A percentile compares a stretch with the other conserved stretches of the same genome.
Evolutionary conservation across 2,113 vertebrate species (phyloP).

Genomic region (Taxidea taxus): DNA sequence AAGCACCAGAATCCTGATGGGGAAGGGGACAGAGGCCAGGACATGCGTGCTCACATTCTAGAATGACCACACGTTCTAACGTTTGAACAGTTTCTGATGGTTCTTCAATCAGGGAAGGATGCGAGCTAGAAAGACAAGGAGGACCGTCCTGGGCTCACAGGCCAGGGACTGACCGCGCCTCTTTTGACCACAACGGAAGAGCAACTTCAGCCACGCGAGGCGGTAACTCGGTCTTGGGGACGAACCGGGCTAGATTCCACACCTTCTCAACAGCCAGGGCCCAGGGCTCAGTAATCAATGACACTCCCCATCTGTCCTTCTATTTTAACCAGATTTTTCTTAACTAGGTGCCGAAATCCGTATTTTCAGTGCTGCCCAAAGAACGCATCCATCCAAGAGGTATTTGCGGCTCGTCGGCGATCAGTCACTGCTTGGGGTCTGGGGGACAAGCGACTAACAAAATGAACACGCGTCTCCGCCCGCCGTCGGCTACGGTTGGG

Average conservation of each 20-base stretch:
- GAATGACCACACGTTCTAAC: background rate
- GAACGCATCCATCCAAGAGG: background rate
- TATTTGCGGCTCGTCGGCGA: background rate
- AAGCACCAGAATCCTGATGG: background rate
- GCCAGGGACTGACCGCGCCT: background rate
- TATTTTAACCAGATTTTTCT: background rate
- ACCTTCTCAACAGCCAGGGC: background rate
- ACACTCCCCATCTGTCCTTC: background rate
- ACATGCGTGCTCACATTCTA: rapidly evolving
- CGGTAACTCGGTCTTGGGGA: background rate
- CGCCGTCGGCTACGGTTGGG: background rate
- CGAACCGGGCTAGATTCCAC: too few species aligned
- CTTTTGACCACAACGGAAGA: background rate
- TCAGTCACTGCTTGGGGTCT: background rate
- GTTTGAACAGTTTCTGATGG: background rate
- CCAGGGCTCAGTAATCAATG: background rate
- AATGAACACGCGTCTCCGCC: background rate
- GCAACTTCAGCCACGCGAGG: background rate
- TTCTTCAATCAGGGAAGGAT: background rate
- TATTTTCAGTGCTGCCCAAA: background rate
- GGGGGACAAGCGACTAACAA: background rate
- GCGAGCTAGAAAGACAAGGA: background rate
- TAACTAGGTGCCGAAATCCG: background rate
- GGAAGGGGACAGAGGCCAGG: background rate
- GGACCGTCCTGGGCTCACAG: rapidly evolving